Base-by-base conservation (phyloP, 2,113 vertebrate species). In the Hemicordylus capensis region DNA sequence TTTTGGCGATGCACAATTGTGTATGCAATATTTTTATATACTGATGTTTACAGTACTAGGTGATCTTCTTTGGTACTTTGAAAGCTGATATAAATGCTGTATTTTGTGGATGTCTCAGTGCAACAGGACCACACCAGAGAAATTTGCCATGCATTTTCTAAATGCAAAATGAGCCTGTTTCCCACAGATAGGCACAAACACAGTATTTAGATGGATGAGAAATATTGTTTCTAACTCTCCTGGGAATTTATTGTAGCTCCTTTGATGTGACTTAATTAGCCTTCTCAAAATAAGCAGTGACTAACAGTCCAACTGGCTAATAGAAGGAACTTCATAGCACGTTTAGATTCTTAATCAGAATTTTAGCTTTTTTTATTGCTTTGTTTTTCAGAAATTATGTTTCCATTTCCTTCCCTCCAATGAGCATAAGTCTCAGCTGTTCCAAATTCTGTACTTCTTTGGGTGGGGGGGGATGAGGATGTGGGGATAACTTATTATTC, bases 261-360 rank as follows among this genome's bases (percentile, higher is more conserved):
- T 97, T 97, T 97, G 95, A 97, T 96, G 95, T 95, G 91, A 93
- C 94, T 76, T 97, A 96, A 96, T 96, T 96, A 96, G 95, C 85
- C 90, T 31, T 87, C 93, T 95, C 88, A 77, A 80, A 93, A 90
- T 95, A 96, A 95, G 95, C 91, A 92, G 91, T 81, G 86, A 92
- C 93, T 93, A 92, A 92, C 88, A 93, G 92, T 90, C 91, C 89
- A 94, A 92, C 78, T 86, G 92, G 81, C 92, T 96, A 95, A 94
- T 93, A 90, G 92, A 94, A 94, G 87, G 87, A 92, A 90, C 89
- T 93, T 91, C 88, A 19, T 92, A 79, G 89, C 58, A 80, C 89
- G 93, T 95, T 91, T 82, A 94, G 91, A 93, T 95, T 92, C 80
- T 87, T 88, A 88, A 90, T 89, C 80, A 86, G 81, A 80, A 81